A percentile compares a stretch with the other conserved stretches of the same genome.
These are phyloP conservation scores for Sphyrna mokarran DNA, from an alignment of 2,113 vertebrate species.

Conservation along the genomic window DNA sequence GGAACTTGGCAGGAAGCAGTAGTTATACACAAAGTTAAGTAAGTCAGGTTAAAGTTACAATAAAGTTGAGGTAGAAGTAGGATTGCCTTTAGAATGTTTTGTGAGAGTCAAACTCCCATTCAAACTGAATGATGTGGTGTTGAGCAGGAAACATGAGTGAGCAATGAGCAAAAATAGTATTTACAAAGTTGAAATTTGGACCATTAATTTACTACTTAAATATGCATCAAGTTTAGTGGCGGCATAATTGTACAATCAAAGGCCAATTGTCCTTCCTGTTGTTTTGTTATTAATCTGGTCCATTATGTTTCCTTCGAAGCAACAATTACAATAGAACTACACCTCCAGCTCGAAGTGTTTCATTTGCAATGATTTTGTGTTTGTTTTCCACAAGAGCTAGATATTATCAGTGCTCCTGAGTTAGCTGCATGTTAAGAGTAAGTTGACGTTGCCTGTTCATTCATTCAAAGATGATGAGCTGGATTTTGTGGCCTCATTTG, in stretches of 20 bases:
- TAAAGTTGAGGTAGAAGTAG: background rate
- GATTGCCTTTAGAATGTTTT: background rate
- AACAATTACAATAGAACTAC: background rate
- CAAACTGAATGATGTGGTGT: background rate
- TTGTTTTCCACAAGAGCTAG: background rate
- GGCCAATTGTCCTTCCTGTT: background rate
- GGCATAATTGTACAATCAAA: background rate
- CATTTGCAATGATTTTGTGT: background rate
- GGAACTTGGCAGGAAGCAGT: background rate
- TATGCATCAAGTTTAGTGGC: background rate
- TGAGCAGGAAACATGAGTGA: background rate
- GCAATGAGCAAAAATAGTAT: background rate
- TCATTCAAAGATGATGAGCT: background rate
- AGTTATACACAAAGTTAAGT: background rate
- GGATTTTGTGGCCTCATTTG: too few species aligned
- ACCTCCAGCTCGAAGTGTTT: background rate
- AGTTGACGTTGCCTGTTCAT: background rate
- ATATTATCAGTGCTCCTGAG: background rate
- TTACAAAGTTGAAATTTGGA: background rate
- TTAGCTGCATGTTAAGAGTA: background rate
- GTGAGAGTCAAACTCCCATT: background rate
- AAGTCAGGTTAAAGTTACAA: too few species aligned
- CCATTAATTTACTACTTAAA: background rate
- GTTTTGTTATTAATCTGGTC: background rate
- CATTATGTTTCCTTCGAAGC: background rate